A percentile compares a stretch with the other conserved stretches of the same genome.
phyloP scores from a whole-genome alignment of 2,888 invertebrate genomes.

The Didymodactylos carnosus region DNA sequence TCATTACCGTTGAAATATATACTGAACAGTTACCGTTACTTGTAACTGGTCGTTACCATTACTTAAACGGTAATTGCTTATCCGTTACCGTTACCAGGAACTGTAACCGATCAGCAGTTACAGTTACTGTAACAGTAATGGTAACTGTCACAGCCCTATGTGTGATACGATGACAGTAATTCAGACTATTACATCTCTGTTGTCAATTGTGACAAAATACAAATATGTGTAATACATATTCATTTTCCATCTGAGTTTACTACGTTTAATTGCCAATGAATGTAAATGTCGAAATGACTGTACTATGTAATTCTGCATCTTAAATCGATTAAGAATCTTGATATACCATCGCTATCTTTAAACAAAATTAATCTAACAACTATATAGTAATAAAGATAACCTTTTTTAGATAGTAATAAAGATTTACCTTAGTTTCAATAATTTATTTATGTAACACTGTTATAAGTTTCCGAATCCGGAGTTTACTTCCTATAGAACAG shows the following conservation, averaged over 20 bases:
- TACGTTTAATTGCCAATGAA: constrained; percentile 68
- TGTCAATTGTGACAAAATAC: constrained; percentile 36
- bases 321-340: constrained; percentile 84
- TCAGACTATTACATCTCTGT: constrained; percentile 69
- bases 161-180: constrained; percentile 83
- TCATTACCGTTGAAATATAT: too few species aligned
- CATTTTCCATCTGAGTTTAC: constrained; percentile 57
- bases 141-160: too few species aligned
- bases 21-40: too few species aligned
- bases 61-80: too few species aligned
- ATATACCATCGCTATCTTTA: constrained; percentile 69
- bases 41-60: too few species aligned
- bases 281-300: constrained; percentile 60
- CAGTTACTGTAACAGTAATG: too few species aligned
- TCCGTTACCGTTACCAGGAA: too few species aligned
- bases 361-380: not conserved
- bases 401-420: not conserved
- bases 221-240: too few species aligned
- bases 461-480: constrained; percentile 49
- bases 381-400: too few species aligned
- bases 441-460: constrained; percentile 75
- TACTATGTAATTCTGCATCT: constrained; percentile 59
- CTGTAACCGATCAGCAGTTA: too few species aligned
- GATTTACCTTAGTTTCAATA: constrained; percentile 44
- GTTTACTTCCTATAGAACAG: constrained; percentile 80